Conservation (phyloP, 1,140 invertebrate species). For the Neotoxoptera formosana region DNA sequence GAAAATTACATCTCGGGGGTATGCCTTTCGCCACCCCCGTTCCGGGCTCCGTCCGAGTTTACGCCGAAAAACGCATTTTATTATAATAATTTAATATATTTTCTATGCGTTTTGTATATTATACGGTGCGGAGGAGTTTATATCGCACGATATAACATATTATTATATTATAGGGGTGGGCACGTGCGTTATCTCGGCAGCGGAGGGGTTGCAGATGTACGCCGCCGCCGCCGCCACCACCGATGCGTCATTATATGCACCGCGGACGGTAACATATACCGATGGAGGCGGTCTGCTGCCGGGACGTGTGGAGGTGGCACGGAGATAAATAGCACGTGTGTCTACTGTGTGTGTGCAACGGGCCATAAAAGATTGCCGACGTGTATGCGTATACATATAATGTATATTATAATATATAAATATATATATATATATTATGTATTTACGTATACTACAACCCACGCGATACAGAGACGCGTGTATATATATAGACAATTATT, state of each 20-base stretch:
- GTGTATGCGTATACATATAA: background rate
- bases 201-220: conserved; percentile 6
- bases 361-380: conserved; percentile 27
- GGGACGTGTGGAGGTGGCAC: background rate
- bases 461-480: background rate
- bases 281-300: background rate
- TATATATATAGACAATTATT: too few species aligned
- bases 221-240: too few species aligned
- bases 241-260: conserved; percentile 30
- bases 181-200: background rate
- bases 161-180: too few species aligned
- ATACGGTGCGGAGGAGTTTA: background rate
- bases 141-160: background rate
- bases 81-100: background rate
- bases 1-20: background rate
- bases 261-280: too few species aligned
- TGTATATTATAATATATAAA: background rate
- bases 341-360: background rate
- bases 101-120: background rate
- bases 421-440: background rate
- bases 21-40: background rate
- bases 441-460: background rate
- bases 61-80: background rate
- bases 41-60: background rate
- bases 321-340: conserved; percentile 5